Conservation (phyloP, 2,797 vertebrate species). For the Sebastes jordani region DNA sequence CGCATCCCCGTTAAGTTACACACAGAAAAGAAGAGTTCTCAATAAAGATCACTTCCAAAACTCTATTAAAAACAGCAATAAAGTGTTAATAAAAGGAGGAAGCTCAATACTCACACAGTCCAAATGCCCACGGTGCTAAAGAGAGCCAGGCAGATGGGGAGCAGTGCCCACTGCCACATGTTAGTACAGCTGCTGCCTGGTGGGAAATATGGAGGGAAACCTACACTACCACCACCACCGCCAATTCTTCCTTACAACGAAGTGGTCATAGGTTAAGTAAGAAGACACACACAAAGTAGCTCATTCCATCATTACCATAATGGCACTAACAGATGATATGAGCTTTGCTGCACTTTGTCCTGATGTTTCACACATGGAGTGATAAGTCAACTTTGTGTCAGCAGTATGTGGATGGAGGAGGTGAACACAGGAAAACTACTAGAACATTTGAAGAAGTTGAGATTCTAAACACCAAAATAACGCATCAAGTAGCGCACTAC, state of each 20-base stretch:
- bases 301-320: slow-evolving; percentile 1
- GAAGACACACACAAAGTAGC: neutral
- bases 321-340: neutral
- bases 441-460: neutral
- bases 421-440: too few species aligned
- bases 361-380: neutral
- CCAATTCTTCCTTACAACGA: neutral
- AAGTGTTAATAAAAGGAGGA: neutral
- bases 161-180: slow-evolving; percentile 80
- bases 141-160: slow-evolving; percentile 70
- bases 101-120: slow-evolving; percentile 75
- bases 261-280: neutral
- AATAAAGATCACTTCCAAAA: neutral
- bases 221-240: neutral
- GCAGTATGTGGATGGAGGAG: too few species aligned
- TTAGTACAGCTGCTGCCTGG: slow-evolving; percentile 3
- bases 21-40: neutral
- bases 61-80: neutral
- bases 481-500: neutral
- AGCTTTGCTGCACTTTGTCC: neutral
- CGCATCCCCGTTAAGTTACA: neutral
- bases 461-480: neutral
- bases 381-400: neutral
- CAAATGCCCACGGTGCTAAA: slow-evolving; percentile 74
- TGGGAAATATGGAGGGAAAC: neutral